phyloP scores from a whole-genome alignment of 2,797 vertebrate species.

The Gobionotothen gibberifrons region DNA sequence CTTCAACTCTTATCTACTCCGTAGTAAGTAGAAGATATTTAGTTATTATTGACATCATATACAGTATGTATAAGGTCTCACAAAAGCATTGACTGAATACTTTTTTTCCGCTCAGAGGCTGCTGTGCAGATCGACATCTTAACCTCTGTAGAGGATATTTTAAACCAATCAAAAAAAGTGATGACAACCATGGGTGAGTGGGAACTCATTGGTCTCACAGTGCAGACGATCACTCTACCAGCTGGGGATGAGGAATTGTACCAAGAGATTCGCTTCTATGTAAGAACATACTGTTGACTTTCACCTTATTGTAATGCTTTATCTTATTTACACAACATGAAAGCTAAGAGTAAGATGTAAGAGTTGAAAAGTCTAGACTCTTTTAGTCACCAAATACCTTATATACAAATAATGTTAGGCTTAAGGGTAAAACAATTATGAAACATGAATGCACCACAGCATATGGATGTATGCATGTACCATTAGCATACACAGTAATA shows the following conservation, averaged over 20 bases:
- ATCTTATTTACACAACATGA: background rate
- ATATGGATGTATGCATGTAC: too few species aligned
- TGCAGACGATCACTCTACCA: background rate
- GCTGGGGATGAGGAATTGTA: fast-evolving
- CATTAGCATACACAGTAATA: background rate
- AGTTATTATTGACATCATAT: background rate
- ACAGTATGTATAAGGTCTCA: background rate
- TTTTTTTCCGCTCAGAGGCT: constrained; percentile 50
- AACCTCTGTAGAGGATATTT: constrained; percentile 22
- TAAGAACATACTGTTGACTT: constrained; percentile 37
- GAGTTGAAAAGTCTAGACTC: background rate
- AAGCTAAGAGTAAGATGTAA: background rate
- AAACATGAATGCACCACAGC: background rate
- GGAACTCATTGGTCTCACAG: constrained; percentile 69
- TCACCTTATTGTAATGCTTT: background rate
- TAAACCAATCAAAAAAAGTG: constrained; percentile 38
- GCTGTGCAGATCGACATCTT: constrained; percentile 40
- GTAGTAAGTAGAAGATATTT: constrained; percentile 31
- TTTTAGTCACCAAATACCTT: background rate
- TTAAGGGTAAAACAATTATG: background rate
- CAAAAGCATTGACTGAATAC: background rate
- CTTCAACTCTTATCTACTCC: constrained; percentile 69
- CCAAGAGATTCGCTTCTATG: constrained; percentile 62
- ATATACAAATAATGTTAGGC: background rate
- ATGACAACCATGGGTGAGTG: constrained; percentile 79